Conservation (phyloP, 2,113 vertebrate species). For the Pangasianodon hypophthalmus region DNA sequence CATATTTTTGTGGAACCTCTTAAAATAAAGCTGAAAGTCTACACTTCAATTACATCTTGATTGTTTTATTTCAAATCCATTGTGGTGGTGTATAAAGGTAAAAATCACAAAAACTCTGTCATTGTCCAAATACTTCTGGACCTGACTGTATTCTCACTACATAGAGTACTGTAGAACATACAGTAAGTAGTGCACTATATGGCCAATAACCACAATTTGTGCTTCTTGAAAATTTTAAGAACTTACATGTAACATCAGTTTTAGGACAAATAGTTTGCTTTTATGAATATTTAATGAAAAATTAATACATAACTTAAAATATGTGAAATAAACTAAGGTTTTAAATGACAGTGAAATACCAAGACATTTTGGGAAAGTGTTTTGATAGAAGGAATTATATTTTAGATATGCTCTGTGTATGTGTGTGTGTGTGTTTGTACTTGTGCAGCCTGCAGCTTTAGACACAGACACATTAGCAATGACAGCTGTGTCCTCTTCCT, state of each 20-base stretch:
- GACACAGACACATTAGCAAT: conserved; percentile 48
- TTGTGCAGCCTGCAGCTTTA: conserved; percentile 36
- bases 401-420: neutral
- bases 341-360: neutral
- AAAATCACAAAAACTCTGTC: too few species aligned
- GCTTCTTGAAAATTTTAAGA: neutral
- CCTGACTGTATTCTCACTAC: too few species aligned
- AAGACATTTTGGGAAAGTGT: neutral
- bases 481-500: conserved; percentile 54
- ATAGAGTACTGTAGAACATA: too few species aligned
- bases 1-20: too few species aligned
- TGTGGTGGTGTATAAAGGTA: too few species aligned
- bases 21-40: too few species aligned
- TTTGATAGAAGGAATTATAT: neutral
- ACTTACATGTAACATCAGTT: neutral
- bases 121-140: too few species aligned
- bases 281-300: neutral
- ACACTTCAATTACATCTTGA: too few species aligned
- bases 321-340: neutral
- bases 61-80: too few species aligned
- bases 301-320: neutral
- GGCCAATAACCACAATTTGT: neutral
- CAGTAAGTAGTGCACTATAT: too few species aligned
- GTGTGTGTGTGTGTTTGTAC: neutral
- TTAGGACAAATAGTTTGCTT: neutral